These are phyloP conservation scores for Amphimedon queenslandica DNA, from an alignment of 37 sponge, comb jelly and placozoan species.

Conservation along the genomic window DNA sequence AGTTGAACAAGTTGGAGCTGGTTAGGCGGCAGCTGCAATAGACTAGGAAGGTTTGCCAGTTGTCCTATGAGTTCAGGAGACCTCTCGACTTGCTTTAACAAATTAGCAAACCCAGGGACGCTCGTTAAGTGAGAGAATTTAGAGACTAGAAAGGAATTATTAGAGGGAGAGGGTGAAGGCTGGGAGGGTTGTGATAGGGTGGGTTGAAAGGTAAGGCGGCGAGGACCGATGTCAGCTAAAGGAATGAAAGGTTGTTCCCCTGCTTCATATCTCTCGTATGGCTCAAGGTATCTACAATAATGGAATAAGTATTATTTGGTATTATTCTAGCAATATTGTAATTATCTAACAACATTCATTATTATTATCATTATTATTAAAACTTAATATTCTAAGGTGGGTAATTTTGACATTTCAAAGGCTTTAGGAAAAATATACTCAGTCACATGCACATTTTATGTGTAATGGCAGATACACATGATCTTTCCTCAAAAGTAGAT, in stretches of 20 bases:
- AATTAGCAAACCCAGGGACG: not conserved
- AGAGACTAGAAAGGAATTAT: not conserved
- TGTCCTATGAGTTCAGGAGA: not conserved
- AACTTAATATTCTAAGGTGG: too few relatives aligned
- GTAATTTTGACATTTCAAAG: too few relatives aligned
- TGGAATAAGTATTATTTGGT: too few relatives aligned
- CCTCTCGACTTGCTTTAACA: not conserved
- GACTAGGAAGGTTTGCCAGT: not conserved
- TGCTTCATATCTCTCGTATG: slow-evolving; percentile 33
- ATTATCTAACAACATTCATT: too few relatives aligned
- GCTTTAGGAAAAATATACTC: too few relatives aligned
- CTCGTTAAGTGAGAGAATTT: not conserved
- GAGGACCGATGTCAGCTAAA: not conserved
- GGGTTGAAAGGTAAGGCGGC: too few relatives aligned
- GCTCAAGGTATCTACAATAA: slow-evolving; percentile 46
- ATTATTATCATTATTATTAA: too few relatives aligned
- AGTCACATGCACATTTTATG: too few relatives aligned
- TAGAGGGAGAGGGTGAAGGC: slow-evolving; percentile 16
- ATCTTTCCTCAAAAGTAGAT: too few relatives aligned
- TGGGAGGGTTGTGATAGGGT: too few relatives aligned
- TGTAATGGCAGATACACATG: too few relatives aligned
- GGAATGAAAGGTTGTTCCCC: slow-evolving; percentile 3
- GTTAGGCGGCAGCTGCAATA: not conserved
- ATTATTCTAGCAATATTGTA: too few relatives aligned
- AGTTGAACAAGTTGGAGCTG: not conserved